Evolutionary conservation across 2,888 invertebrate genomes (phyloP).

Genomic region (Allolobophora icterica): DNA sequence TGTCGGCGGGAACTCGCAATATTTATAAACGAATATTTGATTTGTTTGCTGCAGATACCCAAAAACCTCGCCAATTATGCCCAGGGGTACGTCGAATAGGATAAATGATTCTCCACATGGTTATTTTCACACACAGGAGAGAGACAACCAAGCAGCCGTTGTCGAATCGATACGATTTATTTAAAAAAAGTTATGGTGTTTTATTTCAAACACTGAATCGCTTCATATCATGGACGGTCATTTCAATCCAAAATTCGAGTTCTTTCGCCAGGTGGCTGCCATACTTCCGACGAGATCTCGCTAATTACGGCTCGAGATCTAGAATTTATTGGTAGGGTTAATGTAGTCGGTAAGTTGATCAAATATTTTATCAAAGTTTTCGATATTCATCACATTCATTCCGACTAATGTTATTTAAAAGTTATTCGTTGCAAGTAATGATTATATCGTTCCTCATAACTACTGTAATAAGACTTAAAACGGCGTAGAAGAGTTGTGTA

Average conservation of each 20-base stretch:
- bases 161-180: no score
- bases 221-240: no score
- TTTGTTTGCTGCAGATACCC: no score
- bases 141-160: no score
- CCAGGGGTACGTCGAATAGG: no score
- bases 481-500: background rate
- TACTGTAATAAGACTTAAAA: background rate
- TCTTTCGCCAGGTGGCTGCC: background rate
- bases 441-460: background rate
- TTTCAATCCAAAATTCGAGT: background rate
- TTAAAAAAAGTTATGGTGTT: no score
- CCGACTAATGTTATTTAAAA: background rate
- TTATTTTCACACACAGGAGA: no score
- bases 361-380: background rate
- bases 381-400: background rate
- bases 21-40: no score
- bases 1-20: no score
- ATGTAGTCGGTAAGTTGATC: conserved; percentile 18
- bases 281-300: conserved; percentile 21
- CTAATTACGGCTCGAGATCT: background rate
- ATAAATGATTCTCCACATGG: no score
- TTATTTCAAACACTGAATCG: no score
- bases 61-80: no score
- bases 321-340: background rate
- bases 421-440: background rate